Percentiles rank a stretch among this genome's conserved stretches.
Evolutionary conservation across 2,888 invertebrate genomes (phyloP).

Genomic region (Erynnis tages): DNA sequence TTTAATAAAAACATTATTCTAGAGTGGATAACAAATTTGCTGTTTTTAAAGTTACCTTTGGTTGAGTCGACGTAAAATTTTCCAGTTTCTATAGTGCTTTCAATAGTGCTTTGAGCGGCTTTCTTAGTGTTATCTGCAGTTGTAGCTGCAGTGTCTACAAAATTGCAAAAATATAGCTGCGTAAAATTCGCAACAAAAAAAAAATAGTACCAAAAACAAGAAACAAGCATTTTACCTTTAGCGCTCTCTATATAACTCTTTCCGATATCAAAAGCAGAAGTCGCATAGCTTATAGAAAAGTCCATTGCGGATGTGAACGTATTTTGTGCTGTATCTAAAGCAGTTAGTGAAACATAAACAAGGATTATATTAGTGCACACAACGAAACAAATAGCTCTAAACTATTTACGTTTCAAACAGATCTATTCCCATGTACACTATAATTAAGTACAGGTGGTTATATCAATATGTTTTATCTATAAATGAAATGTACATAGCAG

Average conservation of each 20-base stretch:
- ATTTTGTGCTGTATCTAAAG: constrained; percentile 60
- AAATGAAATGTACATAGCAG: no score
- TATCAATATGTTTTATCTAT: no score
- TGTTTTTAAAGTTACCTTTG: constrained; percentile 51
- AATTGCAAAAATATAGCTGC: constrained; percentile 33
- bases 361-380: constrained; percentile 34
- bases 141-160: constrained; percentile 60
- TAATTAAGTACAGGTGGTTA: no score
- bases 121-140: constrained; percentile 71
- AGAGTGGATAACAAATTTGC: background rate
- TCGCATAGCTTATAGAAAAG: constrained; percentile 49
- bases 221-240: constrained; percentile 40
- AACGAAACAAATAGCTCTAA: constrained; percentile 28
- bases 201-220: no score
- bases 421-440: background rate
- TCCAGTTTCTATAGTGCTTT: constrained; percentile 59
- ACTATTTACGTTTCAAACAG: background rate
- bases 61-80: constrained; percentile 57
- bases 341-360: constrained; percentile 40
- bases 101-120: constrained; percentile 63
- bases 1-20: background rate
- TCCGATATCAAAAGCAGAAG: constrained; percentile 57
- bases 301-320: constrained; percentile 54
- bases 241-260: constrained; percentile 57
- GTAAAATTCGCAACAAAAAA: no score